Evolutionary conservation across 2,113 vertebrate genomes (phyloP).

Genomic region (Oncorhynchus gorbuscha): DNA sequence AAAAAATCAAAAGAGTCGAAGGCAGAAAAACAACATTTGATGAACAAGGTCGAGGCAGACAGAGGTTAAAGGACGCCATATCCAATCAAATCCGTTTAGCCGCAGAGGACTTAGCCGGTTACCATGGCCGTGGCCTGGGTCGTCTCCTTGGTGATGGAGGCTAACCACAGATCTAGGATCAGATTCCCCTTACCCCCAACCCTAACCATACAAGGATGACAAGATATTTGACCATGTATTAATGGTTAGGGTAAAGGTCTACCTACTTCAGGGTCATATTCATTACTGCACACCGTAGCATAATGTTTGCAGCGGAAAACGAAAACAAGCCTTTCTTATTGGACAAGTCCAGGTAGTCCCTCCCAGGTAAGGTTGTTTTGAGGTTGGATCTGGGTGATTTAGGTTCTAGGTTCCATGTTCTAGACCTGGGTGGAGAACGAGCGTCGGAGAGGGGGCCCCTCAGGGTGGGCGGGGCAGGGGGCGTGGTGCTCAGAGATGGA

Average conservation of each 20-base stretch:
- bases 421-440: conserved; percentile 79
- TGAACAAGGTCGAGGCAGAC: conserved; percentile 6
- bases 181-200: too few relatives aligned
- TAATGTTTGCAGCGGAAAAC: neutral
- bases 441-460: conserved; percentile 62
- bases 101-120: neutral
- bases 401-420: conserved; percentile 1
- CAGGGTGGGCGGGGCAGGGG: conserved; percentile 56
- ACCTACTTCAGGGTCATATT: too few relatives aligned
- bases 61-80: conserved; percentile 3
- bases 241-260: too few relatives aligned
- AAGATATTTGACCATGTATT: too few relatives aligned
- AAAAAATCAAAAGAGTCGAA: conserved; percentile 2
- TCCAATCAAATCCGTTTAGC: conserved; percentile 1
- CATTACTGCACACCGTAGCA: too few relatives aligned
- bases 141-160: neutral
- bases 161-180: too few relatives aligned
- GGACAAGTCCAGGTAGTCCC: neutral
- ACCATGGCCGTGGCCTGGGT: neutral
- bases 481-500: conserved; percentile 22
- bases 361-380: too few relatives aligned
- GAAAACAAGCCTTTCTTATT: too few relatives aligned
- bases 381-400: neutral
- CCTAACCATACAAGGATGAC: too few relatives aligned
- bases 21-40: neutral